Evolutionary conservation across 2,113 vertebrate genomes (phyloP).

Genomic region (Lethenteron reissneri): DNA sequence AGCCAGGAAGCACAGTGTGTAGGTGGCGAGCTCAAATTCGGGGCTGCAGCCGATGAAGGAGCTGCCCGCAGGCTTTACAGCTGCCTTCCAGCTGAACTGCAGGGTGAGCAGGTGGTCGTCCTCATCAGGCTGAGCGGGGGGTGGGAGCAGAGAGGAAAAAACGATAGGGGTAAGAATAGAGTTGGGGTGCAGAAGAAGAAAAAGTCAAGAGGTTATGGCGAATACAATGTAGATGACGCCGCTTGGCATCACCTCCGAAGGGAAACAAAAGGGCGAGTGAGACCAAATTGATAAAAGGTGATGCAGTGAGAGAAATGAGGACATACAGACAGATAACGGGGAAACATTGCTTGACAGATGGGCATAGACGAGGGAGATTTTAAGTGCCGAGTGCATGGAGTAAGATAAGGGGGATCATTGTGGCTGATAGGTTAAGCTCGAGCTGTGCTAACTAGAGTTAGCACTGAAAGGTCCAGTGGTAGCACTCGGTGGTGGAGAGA

Average conservation of each 20-base stretch:
- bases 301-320: too few species aligned
- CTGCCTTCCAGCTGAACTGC: conserved; percentile 43
- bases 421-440: too few species aligned
- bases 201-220: background rate
- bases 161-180: too few species aligned
- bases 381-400: too few species aligned
- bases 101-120: conserved; percentile 36
- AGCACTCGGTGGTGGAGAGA: too few species aligned
- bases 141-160: background rate
- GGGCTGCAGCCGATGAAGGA: conserved; percentile 42
- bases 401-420: too few species aligned
- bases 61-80: conserved; percentile 37
- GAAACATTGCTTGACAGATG: too few species aligned
- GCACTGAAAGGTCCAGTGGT: too few species aligned
- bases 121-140: conserved; percentile 25
- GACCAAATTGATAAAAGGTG: background rate
- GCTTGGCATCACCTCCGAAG: background rate
- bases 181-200: background rate
- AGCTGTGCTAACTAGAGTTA: too few species aligned
- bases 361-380: too few species aligned
- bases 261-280: background rate
- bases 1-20: conserved; percentile 36
- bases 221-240: background rate
- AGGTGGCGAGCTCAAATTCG: conserved; percentile 37
- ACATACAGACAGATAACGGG: too few species aligned